Evolutionary conservation across 2,888 invertebrate genomes (phyloP), one percentile per base, ranked within the genome.

Genomic region (Leptinotarsa rubiginosa): DNA sequence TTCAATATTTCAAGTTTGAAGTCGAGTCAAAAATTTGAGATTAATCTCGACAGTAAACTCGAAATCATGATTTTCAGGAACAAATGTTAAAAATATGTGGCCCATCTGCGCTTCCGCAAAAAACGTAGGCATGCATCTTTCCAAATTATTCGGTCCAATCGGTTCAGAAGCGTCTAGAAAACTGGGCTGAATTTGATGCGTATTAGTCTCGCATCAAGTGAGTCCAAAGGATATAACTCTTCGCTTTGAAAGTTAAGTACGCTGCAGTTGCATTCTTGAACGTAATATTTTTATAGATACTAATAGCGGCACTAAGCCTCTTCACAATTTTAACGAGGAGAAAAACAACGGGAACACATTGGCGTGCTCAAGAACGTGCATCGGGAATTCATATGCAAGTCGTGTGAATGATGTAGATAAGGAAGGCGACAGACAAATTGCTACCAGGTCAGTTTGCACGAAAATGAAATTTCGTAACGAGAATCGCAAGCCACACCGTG

Each of bases 271-370:
- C 62, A 62, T 62, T 62, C 62, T 62, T 62, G 41, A 31, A 41
- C 62, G 62, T 62, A 62, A 62, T 62, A 62, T 62, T 62, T 62
- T 62, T 62, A 62, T 62, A 62, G 41, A 62, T 62, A 22, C 18
- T 56, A 31, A 62, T 62, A 62, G 62, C 62, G 62, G 62, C 62
- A 62, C 62, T 41, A 62, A 62, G 62, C 62, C 41, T 62, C 62
- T 62, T 62, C 16, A 41, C 62, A n/a, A 62, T 62, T 62, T 62
- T 41, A 62, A 62, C 62, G 25, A 31, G 41, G 62, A 62, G 62
- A 41, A 62, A 62, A 62, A 62, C 62, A 62, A 62, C 62, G 62
- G 62, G 41, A 62, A 41, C 62, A 10, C 62, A 62, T 62, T 62
- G 62, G 25, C 62, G 62, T 62, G 31, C 62, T 41, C 25, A 16